Evolutionary conservation across 2,113 vertebrate species (phyloP).

Genomic region (Pholis gunnellus): DNA sequence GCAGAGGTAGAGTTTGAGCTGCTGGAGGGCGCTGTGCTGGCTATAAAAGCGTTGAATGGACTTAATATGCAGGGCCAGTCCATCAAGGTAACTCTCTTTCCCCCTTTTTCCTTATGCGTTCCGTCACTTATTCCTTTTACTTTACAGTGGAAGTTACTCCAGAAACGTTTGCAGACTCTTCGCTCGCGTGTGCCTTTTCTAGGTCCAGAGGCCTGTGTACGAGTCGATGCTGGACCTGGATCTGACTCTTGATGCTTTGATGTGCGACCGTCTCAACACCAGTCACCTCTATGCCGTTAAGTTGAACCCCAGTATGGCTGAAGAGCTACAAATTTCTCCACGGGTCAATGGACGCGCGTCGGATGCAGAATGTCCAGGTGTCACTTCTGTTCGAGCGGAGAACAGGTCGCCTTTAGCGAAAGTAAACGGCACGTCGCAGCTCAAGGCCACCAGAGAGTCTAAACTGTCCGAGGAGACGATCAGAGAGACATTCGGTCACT

Average conservation of each 20-base stretch:
- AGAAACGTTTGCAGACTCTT: background rate
- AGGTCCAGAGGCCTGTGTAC: conserved; percentile 89
- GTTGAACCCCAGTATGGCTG: conserved; percentile 14
- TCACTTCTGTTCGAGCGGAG: background rate
- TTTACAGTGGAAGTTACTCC: background rate
- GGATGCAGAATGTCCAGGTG: background rate
- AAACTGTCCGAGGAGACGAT: conserved; percentile 80
- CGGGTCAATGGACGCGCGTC: conserved; percentile 41
- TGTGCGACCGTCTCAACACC: conserved; percentile 81
- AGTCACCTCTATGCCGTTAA: conserved; percentile 82
- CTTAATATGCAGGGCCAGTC: conserved; percentile 48
- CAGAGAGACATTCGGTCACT: conserved; percentile 77
- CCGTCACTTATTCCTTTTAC: background rate
- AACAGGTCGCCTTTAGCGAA: background rate
- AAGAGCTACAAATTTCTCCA: background rate
- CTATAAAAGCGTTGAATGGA: conserved; percentile 84
- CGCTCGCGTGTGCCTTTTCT: conserved; percentile 1
- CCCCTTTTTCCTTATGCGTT: background rate
- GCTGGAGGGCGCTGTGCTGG: conserved; percentile 89
- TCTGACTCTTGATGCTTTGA: conserved; percentile 80
- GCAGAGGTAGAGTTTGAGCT: conserved; percentile 86
- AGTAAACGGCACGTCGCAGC: background rate
- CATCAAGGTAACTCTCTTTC: conserved; percentile 65
- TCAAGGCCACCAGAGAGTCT: background rate
- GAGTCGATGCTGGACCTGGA: conserved; percentile 86